phyloP scores from a whole-genome alignment of 2,888 invertebrate genomes.

The Zygogramma bicolorata region DNA sequence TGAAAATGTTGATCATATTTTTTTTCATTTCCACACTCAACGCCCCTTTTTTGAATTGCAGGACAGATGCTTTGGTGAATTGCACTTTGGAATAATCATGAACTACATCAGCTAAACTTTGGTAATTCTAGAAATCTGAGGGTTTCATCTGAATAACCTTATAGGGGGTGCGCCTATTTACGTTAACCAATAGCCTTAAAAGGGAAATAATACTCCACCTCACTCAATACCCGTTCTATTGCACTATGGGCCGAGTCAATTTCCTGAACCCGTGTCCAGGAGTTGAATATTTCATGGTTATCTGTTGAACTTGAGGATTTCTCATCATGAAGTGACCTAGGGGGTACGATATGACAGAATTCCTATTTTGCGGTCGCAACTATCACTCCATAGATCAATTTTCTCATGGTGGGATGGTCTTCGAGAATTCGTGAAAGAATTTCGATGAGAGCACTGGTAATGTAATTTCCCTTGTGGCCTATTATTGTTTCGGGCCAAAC shows the following conservation, averaged over 20 bases:
- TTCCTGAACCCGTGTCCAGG: conserved; percentile 15
- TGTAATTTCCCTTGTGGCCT: too few relatives aligned
- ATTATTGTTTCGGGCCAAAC: too few relatives aligned
- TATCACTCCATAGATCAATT: too few relatives aligned
- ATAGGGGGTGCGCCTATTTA: not conserved
- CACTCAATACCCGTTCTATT: conserved; percentile 5
- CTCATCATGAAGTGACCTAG: not conserved
- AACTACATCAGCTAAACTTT: too few relatives aligned
- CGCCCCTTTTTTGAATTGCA: not conserved
- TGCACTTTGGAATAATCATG: too few relatives aligned
- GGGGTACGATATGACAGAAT: too few relatives aligned
- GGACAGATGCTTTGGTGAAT: conserved; percentile 6
- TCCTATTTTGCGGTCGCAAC: too few relatives aligned
- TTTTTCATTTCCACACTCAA: not conserved
- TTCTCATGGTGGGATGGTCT: too few relatives aligned
- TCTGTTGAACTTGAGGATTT: not conserved
- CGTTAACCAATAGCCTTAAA: conserved; percentile 9
- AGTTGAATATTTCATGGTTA: conserved; percentile 21
- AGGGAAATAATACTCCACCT: conserved; percentile 17
- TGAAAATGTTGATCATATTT: not conserved
- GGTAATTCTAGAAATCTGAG: not conserved
- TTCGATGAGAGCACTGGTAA: too few relatives aligned
- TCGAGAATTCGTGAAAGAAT: too few relatives aligned
- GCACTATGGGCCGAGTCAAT: conserved; percentile 13
- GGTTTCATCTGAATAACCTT: conserved; percentile 9